Base-by-base conservation (phyloP, 2,797 vertebrate species). In the Poecilia wingei region DNA sequence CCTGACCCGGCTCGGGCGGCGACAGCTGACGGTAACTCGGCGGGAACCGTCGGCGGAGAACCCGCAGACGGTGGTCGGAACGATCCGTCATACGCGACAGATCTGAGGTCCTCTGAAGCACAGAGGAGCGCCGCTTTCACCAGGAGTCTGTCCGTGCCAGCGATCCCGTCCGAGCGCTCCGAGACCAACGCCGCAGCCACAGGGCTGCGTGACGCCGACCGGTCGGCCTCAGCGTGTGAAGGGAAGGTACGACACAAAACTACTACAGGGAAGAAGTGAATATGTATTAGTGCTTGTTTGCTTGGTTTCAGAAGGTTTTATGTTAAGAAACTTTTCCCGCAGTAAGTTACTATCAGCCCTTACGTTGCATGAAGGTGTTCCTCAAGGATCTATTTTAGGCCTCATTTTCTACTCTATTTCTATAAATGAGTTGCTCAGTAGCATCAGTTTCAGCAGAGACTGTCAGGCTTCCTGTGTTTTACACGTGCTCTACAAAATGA, bases 91-190 rank as follows among this genome's bases (percentile, higher is more conserved):
- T 72, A 61, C 46, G 47, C 16, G 46, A 66, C 31, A 0, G 28
- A n/a, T 4, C 14, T 2, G 1, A 1, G 2, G 36, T 68, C 25
- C 20, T 9, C 51, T 33, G 69, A 74, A 53, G 39, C 92, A 4
- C 87, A 87, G 75, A 84, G 86, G 74, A 84, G 86, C 51, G 89
- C 69, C 6, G 12, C 74, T 0, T 96, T 98, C 83, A 94, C 96
- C 82, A 97, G 97, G 88, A 98, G 97, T 82, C 96, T 96, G 70
- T 98, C 98, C 0, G 97, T 97, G 75, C 97, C 98, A 0, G 95
- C 93, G 0, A 94, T 97, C 80, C 9, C 89, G 53, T 75, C 88
- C 49, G 72, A 71, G 33, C 39, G 16, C 85, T 79, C 43, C 72
- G 81, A 61, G 25, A 88, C 85, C 51, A 88, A 61, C 51, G 77